A percentile compares a stretch with the other conserved stretches of the same genome.
phyloP scores from a whole-genome alignment of 2,888 invertebrate genomes.

The Eupithecia abbreviata region DNA sequence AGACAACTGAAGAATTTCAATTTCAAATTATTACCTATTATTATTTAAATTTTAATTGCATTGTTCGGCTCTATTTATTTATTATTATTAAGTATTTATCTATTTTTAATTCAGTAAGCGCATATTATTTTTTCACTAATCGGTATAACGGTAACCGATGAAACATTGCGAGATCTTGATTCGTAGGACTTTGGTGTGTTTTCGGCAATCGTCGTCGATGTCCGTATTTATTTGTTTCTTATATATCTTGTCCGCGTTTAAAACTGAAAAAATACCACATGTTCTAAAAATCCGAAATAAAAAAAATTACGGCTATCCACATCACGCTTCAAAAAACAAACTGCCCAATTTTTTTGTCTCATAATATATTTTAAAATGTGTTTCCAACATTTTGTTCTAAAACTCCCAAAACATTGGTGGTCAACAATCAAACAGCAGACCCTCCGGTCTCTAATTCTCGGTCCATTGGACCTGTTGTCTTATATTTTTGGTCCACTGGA shows the following conservation, averaged over 20 bases:
- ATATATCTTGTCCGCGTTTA: neutral
- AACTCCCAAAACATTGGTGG: neutral
- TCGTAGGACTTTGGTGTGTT: neutral
- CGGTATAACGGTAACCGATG: neutral
- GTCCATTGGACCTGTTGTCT: conserved; percentile 1
- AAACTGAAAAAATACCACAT: neutral
- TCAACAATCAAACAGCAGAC: conserved; percentile 1
- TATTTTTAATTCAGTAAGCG: no score
- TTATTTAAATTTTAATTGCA: no score
- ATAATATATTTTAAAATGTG: neutral
- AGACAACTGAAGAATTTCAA: no score
- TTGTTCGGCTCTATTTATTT: no score
- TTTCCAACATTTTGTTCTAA: neutral
- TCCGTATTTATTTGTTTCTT: no score
- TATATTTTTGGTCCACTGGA: conserved; percentile 24
- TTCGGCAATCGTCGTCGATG: no score
- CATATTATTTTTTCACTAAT: neutral
- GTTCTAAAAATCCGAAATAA: no score
- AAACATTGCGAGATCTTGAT: neutral
- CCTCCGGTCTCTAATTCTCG: conserved; percentile 2
- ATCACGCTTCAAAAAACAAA: neutral
- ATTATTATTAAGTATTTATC: no score
- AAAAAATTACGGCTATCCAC: no score
- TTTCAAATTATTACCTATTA: no score
- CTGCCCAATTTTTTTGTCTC: neutral